These are phyloP conservation scores for Drosophila fungiperda DNA, from an alignment of 2,888 invertebrate species.

Conservation along the genomic window DNA sequence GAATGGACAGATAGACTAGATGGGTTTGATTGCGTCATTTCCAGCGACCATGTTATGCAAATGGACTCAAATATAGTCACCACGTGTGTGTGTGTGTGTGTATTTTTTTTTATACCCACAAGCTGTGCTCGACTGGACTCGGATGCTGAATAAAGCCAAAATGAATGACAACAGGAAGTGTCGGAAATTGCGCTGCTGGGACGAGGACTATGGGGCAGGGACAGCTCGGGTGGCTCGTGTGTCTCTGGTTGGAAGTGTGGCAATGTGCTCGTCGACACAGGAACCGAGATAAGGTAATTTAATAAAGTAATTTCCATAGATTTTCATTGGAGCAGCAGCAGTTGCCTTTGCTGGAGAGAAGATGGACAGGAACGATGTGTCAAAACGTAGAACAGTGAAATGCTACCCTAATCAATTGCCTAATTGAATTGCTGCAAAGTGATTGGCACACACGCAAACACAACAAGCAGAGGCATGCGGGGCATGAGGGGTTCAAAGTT, in stretches of 20 bases:
- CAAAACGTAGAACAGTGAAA: slow-evolving; percentile 42
- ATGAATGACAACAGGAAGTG: slow-evolving; percentile 67
- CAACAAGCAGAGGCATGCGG: slow-evolving; percentile 9
- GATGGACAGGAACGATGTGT: slow-evolving; percentile 17
- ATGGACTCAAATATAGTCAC: slow-evolving; percentile 6
- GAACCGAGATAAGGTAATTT: slow-evolving; percentile 73
- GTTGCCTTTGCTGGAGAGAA: not conserved
- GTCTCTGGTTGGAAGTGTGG: not conserved
- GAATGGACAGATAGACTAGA: not conserved
- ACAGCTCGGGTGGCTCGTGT: not conserved
- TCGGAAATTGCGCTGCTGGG: slow-evolving; percentile 58
- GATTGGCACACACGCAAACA: slow-evolving; percentile 6
- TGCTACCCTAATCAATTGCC: slow-evolving; percentile 69
- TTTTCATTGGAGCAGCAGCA: slow-evolving; percentile 58
- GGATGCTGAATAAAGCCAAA: slow-evolving; percentile 40
- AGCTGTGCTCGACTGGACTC: not conserved
- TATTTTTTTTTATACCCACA: not conserved
- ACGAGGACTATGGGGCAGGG: slow-evolving; percentile 29
- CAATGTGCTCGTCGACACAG: slow-evolving; percentile 54
- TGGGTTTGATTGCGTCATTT: slow-evolving; percentile 23
- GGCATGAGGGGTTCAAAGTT: not conserved
- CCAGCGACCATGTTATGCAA: slow-evolving; percentile 46
- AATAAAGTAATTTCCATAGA: slow-evolving; percentile 79
- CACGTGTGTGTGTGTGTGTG: not conserved
- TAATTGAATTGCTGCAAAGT: slow-evolving; percentile 63